phyloP scores from a whole-genome alignment of 2,113 vertebrate genomes.

The Callithrix jacchus region DNA sequence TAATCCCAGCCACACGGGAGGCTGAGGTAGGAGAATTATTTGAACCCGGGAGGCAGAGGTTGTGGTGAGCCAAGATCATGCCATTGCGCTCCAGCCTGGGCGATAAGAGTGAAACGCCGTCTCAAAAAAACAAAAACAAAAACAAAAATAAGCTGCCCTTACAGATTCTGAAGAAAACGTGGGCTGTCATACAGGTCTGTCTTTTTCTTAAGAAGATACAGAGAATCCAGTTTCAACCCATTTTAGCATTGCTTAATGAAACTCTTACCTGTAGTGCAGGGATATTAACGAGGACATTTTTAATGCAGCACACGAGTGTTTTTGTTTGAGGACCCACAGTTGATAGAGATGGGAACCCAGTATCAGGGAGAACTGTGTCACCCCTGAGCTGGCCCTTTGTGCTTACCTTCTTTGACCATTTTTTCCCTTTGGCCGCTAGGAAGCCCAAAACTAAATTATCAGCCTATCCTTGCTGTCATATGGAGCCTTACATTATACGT shows the following conservation, averaged over 20 bases:
- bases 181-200: neutral
- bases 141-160: neutral
- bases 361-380: neutral
- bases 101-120: no score
- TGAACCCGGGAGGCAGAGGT: no score
- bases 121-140: no score
- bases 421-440: neutral
- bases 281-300: neutral
- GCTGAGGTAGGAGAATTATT: no score
- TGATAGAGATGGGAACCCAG: neutral
- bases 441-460: neutral
- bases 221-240: neutral
- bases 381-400: neutral
- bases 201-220: neutral
- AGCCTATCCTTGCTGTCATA: neutral
- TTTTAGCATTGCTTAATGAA: neutral
- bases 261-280: neutral
- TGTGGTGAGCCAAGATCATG: no score
- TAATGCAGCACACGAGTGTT: neutral
- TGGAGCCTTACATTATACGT: neutral
- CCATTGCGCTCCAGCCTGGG: no score
- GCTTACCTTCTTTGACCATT: no score
- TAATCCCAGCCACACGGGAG: no score
- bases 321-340: neutral
- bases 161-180: neutral